These are phyloP conservation scores for Poeciliopsis turrubarensis DNA, from an alignment of 2,113 vertebrate genomes.

Conservation along the genomic window DNA sequence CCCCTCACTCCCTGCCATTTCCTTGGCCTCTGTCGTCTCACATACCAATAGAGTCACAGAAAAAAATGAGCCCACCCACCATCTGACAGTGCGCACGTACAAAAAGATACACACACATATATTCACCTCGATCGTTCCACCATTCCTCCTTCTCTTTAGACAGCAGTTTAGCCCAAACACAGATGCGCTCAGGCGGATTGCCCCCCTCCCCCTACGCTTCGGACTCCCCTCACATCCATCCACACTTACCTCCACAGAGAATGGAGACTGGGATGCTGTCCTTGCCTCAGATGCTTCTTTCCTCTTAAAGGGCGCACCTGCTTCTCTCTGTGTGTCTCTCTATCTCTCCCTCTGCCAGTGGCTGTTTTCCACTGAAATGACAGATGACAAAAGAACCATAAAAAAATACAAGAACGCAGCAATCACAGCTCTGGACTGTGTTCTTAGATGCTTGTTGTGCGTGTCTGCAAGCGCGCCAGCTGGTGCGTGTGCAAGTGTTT, in stretches of 20 bases:
- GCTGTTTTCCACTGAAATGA: slow-evolving; percentile 53
- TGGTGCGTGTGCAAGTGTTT: slow-evolving; percentile 71
- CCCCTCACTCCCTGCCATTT: slow-evolving; percentile 24
- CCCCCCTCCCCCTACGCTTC: slow-evolving; percentile 50
- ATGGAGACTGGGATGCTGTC: slow-evolving; percentile 74
- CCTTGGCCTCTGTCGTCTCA: slow-evolving; percentile 50
- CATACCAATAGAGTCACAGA: slow-evolving; percentile 65
- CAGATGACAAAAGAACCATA: slow-evolving; percentile 37
- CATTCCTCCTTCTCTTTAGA: slow-evolving; percentile 42
- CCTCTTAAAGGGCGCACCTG: slow-evolving; percentile 75
- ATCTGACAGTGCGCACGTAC: neutral
- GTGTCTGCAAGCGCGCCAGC: slow-evolving; percentile 50
- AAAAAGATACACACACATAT: slow-evolving; percentile 1
- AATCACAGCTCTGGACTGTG: slow-evolving; percentile 10
- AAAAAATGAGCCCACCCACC: slow-evolving; percentile 15
- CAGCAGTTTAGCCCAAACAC: slow-evolving; percentile 63
- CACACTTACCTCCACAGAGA: slow-evolving; percentile 76
- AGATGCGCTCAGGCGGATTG: slow-evolving; percentile 57
- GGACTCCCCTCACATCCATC: slow-evolving; percentile 44
- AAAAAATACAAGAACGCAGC: slow-evolving; percentile 26
- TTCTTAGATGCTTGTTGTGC: slow-evolving; percentile 22
- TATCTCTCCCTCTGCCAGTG: slow-evolving; percentile 4
- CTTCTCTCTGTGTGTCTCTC: slow-evolving; percentile 15
- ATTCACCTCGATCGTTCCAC: slow-evolving; percentile 6
- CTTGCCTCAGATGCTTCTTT: slow-evolving; percentile 68